Percentiles rank a stretch among this genome's conserved stretches.
These are phyloP conservation scores for Cherax quadricarinatus DNA, from an alignment of 1,140 invertebrate genomes.

Conservation along the genomic window DNA sequence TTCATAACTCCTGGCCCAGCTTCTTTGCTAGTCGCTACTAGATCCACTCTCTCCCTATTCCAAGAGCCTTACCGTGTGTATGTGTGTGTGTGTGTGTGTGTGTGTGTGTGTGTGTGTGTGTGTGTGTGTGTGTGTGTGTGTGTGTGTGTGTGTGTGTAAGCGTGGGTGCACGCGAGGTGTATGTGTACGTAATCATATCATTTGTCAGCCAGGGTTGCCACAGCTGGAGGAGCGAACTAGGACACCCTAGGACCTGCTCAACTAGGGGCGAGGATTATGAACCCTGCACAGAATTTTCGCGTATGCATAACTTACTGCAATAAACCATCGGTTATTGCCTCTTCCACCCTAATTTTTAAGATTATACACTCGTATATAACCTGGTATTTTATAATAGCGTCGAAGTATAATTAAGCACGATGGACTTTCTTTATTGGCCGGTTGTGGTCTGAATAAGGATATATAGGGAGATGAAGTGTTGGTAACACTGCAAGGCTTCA, in stretches of 20 bases:
- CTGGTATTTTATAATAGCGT: slow-evolving; percentile 24
- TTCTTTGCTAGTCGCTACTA: too few relatives aligned
- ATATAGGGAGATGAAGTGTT: slow-evolving; percentile 22
- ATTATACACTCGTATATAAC: slow-evolving; percentile 15
- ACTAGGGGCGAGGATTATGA: neutral
- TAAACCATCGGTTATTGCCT: neutral
- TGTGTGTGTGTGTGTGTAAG: slow-evolving; percentile 19
- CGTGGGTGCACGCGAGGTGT: slow-evolving; percentile 26
- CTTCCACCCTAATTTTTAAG: neutral
- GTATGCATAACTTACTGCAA: slow-evolving; percentile 7
- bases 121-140: slow-evolving; percentile 32
- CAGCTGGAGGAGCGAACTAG: neutral
- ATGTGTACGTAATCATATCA: neutral
- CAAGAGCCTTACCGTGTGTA: neutral
- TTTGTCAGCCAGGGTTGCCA: neutral
- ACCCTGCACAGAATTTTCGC: neutral
- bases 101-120: slow-evolving; percentile 22
- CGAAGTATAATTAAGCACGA: slow-evolving; percentile 33
- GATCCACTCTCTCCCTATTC: too few relatives aligned
- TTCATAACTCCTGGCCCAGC: neutral
- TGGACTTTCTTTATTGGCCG: slow-evolving; percentile 20
- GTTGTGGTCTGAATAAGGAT: neutral
- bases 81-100: slow-evolving; percentile 27
- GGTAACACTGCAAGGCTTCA: slow-evolving; percentile 27
- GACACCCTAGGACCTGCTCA: neutral